A percentile compares a stretch with the other conserved stretches of the same genome.
Evolutionary conservation across 2,113 vertebrate genomes (phyloP).

Genomic region (Takifugu bimaculatus): DNA sequence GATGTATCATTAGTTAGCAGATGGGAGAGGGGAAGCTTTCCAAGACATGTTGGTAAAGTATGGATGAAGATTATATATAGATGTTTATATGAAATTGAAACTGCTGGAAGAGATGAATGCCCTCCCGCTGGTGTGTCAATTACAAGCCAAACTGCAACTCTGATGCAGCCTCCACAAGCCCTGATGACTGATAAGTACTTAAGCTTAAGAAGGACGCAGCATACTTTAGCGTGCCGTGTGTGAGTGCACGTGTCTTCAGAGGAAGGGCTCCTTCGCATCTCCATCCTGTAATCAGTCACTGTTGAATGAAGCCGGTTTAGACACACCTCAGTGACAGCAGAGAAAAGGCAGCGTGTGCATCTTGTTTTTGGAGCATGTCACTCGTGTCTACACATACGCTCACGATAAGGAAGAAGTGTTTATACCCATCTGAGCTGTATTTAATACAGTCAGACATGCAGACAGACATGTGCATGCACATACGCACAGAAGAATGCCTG

Average conservation of each 20-base stretch:
- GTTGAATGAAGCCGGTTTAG: slow-evolving; percentile 54
- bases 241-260: slow-evolving; percentile 22
- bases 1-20: slow-evolving; percentile 36
- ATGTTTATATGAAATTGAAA: slow-evolving; percentile 13
- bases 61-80: not conserved
- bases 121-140: slow-evolving; percentile 1
- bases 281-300: slow-evolving; percentile 57
- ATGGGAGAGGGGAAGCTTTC: slow-evolving; percentile 11
- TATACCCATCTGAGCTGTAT: slow-evolving; percentile 42
- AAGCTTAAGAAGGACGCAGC: slow-evolving; percentile 1
- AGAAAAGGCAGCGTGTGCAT: slow-evolving; percentile 35
- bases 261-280: slow-evolving; percentile 22
- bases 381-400: slow-evolving; percentile 45
- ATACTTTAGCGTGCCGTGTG: too few relatives aligned
- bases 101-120: not conserved
- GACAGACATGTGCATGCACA: slow-evolving; percentile 16
- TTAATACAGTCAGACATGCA: slow-evolving; percentile 46
- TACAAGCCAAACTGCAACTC: not conserved
- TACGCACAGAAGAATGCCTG: slow-evolving; percentile 24
- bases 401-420: slow-evolving; percentile 52
- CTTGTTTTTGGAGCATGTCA: slow-evolving; percentile 42
- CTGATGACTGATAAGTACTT: not conserved
- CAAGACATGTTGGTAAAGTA: slow-evolving; percentile 3
- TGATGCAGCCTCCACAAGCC: not conserved
- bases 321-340: slow-evolving; percentile 35